Base-by-base conservation (phyloP, 1,140 invertebrate species). In the Meloidogyne exigua region DNA sequence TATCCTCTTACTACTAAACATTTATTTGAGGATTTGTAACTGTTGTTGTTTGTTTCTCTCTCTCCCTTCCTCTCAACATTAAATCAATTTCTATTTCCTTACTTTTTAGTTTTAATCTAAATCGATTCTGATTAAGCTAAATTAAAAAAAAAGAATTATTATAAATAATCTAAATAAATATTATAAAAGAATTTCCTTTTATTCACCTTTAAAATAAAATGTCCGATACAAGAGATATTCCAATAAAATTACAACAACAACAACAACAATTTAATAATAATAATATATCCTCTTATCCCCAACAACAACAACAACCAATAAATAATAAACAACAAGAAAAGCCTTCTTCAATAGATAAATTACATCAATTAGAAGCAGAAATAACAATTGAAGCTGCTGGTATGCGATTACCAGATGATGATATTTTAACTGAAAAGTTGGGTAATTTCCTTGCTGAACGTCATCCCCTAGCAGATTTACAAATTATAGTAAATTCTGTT, bases 401-500 rank as follows among this genome's bases (percentile, higher is more conserved):
- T 18, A 18, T 68, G 25, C n/a, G 79, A 69, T 68, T 84, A 57
- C 85, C 85, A 2, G 49, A 77, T 26, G 85, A 86, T 68, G 76
- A 78, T 10, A 76, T 68, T 62, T 72, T 86, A 32, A 81, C 76
- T 28, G 79, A 84, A 57, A 77, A 79, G 18, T 80, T 86, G 21
- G 84, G 77, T 2, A 74, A 76, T 72, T 81, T 84, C 23, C 68
- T 87, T 25, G 67, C 83, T 23, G 72, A 73, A 10, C 80, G 77
- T 7, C 81, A 77, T 49, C 81, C 84, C 3, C 68, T 77, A 26
- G 66, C 80, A 42, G 85, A 87, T 73, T 66, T 87, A 7, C 85
- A 87, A 72, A 86, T 87, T 64, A 76, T 81, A 25, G 86, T 87
- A 23, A 87, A 79, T 76, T 85, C 77, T 44, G 78, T 75, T 9